A percentile compares a stretch with the other conserved stretches of the same genome.
Conservation (phyloP, 2,888 invertebrate species). For the Dinocampus coccinellae region DNA sequence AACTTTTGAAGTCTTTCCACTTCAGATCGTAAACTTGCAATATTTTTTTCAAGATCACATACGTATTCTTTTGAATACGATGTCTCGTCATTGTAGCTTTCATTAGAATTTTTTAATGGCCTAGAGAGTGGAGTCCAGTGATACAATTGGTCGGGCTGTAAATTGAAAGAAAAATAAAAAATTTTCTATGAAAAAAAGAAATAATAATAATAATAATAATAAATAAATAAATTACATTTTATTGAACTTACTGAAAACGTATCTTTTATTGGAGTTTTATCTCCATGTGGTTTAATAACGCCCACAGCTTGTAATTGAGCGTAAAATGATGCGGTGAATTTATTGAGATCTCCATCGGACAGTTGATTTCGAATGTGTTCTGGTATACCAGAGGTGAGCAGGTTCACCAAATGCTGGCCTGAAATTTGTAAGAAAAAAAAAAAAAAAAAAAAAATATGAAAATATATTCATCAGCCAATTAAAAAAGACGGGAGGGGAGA, state of each 20-base stretch:
- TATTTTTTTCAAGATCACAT: slow-evolving; percentile 46
- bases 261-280: slow-evolving; percentile 78
- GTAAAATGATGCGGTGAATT: slow-evolving; percentile 86
- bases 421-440: slow-evolving; percentile 58
- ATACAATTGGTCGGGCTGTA: slow-evolving; percentile 90
- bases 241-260: slow-evolving; percentile 77
- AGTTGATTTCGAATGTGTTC: slow-evolving; percentile 77
- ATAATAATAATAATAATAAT: slow-evolving; percentile 29
- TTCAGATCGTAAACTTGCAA: slow-evolving; percentile 47
- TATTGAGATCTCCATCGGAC: slow-evolving; percentile 80
- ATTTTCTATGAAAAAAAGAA: slow-evolving; percentile 1
- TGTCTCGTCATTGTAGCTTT: slow-evolving; percentile 76
- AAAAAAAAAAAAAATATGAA: slow-evolving; percentile 18
- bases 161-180: slow-evolving; percentile 39
- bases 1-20: slow-evolving; percentile 46
- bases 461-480: slow-evolving; percentile 18
- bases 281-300: slow-evolving; percentile 83
- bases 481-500: too few relatives aligned
- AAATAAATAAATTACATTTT: too few relatives aligned
- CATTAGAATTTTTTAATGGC: slow-evolving; percentile 74
- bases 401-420: slow-evolving; percentile 94
- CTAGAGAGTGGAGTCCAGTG: slow-evolving; percentile 77
- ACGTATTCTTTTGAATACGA: slow-evolving; percentile 78
- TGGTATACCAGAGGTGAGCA: slow-evolving; percentile 84
- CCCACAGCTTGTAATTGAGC: slow-evolving; percentile 90